Percentiles rank a stretch among this genome's conserved stretches.
phyloP scores from a whole-genome alignment of 2,888 invertebrate genomes.

The Ochlodes sylvanus region DNA sequence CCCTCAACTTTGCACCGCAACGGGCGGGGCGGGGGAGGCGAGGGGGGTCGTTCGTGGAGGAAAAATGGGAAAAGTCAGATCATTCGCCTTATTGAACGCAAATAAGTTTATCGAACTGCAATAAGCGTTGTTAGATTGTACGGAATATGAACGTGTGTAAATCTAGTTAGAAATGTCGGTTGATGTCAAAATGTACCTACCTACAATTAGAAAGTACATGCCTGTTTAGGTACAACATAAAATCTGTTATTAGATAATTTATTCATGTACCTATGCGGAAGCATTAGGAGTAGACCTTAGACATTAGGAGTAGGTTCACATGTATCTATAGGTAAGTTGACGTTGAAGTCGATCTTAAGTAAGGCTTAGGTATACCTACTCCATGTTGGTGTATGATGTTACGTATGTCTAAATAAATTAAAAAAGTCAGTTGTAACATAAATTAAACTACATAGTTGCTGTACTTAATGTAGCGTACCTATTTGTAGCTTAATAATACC shows the following conservation, averaged over 20 bases:
- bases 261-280: too few relatives aligned
- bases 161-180: too few relatives aligned
- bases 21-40: slow-evolving; percentile 58
- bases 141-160: not conserved
- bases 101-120: slow-evolving; percentile 80
- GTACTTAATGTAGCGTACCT: not conserved
- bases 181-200: too few relatives aligned
- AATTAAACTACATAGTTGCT: not conserved
- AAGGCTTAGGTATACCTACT: too few relatives aligned
- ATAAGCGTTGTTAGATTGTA: slow-evolving; percentile 55
- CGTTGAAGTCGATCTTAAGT: too few relatives aligned
- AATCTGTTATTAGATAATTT: too few relatives aligned
- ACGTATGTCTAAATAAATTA: not conserved
- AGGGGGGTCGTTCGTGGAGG: slow-evolving; percentile 65
- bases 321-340: too few relatives aligned
- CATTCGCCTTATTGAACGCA: slow-evolving; percentile 81
- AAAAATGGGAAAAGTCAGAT: slow-evolving; percentile 83
- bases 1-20: slow-evolving; percentile 85
- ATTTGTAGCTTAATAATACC: not conserved
- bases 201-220: too few relatives aligned
- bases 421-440: not conserved
- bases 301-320: not conserved
- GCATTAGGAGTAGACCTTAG: not conserved
- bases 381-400: too few relatives aligned
- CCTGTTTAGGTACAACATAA: too few relatives aligned